Evolutionary conservation across 2,797 vertebrate species (phyloP), one percentile per base, ranked within the genome.

Genomic region (Amphiprion clarkii): DNA sequence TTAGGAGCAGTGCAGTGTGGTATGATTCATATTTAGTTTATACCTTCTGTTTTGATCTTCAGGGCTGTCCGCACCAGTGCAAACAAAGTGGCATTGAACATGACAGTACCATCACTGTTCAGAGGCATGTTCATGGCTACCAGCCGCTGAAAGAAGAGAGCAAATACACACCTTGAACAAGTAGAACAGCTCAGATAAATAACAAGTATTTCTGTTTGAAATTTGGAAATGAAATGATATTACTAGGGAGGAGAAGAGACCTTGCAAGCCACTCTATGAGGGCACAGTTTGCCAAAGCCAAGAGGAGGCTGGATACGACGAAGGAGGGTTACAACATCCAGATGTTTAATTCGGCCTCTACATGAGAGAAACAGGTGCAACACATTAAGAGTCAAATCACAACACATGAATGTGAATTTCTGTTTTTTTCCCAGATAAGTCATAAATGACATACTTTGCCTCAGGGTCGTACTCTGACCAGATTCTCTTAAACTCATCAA

Each of bases 381-480:
- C 6, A 75, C 12, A 52, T 48, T 6, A 3, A 54, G 5, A 25
- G 48, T 17, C 0, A 62, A 31, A 64, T 6, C 0, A 8, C 14
- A 40, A 3, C 13, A 78, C 23, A 65, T 23, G 53, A 62, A 48
- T 4, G 48, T 12, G 36, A 49, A 72, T 17, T 23, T 46, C 33
- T n/a, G 3, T 17, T 44, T 7, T 48, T 48, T 16, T 19, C 10
- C 53, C 0, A 2, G 17, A 67, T 46, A 13, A 14, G 17, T n/a
- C 29, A 59, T 17, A 65, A 68, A 69, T 59, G 58, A 92, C 98
- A 92, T 95, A 99, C 98, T 99, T 99, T 56, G 98, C 98, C 87
- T 99, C 98, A 5, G 98, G 98, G 87, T 99, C 98, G 0, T 99
- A 99, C 89, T 99, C 98, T n/a, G 98, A 99, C 98, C 98, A 99